Percentiles rank a stretch among this genome's conserved stretches.
phyloP scores from a whole-genome alignment of 2,888 invertebrate genomes.

The Platycheirus rosarum region DNA sequence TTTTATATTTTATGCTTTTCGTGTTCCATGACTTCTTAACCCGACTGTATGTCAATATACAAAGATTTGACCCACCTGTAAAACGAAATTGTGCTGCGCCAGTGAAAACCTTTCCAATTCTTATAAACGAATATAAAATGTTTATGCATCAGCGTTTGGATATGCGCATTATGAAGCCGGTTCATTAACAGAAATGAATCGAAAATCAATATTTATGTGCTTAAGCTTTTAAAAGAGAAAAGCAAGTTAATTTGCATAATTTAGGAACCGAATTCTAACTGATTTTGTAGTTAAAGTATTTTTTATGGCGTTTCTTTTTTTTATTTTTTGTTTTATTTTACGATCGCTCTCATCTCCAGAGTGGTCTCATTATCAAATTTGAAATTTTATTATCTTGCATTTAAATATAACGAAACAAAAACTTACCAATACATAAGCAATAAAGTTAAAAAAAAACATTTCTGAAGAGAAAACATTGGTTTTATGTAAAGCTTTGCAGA shows the following conservation, averaged over 20 bases:
- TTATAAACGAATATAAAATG: constrained; percentile 12
- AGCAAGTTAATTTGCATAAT: constrained; percentile 59
- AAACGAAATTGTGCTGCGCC: neutral
- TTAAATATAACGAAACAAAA: constrained; percentile 39
- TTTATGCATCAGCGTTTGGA: constrained; percentile 17
- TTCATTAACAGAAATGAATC: constrained; percentile 50
- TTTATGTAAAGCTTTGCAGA: neutral
- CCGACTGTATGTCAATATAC: too few species aligned
- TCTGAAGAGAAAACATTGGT: constrained; percentile 13
- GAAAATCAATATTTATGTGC: constrained; percentile 50
- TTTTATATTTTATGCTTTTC: too few species aligned
- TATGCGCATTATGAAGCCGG: constrained; percentile 25
- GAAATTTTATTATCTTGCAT: constrained; percentile 53
- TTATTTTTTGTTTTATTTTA: constrained; percentile 30
- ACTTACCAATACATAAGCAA: neutral
- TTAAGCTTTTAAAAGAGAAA: constrained; percentile 50
- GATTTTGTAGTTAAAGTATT: constrained; percentile 21
- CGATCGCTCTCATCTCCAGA: constrained; percentile 25
- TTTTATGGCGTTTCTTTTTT: constrained; percentile 11
- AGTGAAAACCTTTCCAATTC: constrained; percentile 27
- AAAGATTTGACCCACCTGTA: constrained; percentile 7
- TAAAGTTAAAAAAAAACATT: constrained; percentile 21
- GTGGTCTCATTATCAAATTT: constrained; percentile 45
- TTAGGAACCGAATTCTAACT: constrained; percentile 39
- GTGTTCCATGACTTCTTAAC: too few species aligned